Base-by-base conservation (phyloP, 1,140 invertebrate genomes). In the Drosophila arawakana region DNA sequence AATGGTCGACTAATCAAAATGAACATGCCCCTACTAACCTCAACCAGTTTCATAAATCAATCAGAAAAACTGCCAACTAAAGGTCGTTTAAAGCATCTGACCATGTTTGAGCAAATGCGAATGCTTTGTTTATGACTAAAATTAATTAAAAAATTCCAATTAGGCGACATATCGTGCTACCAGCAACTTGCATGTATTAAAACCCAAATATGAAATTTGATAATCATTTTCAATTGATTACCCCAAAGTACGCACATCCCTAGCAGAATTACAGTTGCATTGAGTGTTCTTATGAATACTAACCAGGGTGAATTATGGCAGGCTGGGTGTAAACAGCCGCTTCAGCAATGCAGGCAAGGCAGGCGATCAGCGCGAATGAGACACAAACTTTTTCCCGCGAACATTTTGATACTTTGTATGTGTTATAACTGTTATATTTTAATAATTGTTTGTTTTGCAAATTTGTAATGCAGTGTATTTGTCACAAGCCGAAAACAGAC, bases 241-340 rank as follows among this genome's bases (percentile, higher is more conserved):
- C 18, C 15, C 18, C 10, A 39, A 9, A 41, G 15, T 3, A 52
- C 39, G 2, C 49, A 35, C 9, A 25, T 59, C 5, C 11, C 10
- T 18, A 49, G 10, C 9, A n/a, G 49, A 37, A 3, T 30, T 11
- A 21, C 34, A 34, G 0, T 39, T 13, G 35, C 50, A 54, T 37
- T 8, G 50, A 54, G n/a, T 7, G n/a, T 7, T 18, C 10, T 55
- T 8, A 35, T 46, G 5, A 55, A 80, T 90, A 91, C 91, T 90
- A 74, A 92, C 91, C 90, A 84, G 90, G 66, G 79, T 86, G 81
- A 21, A 83, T 72, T 21, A 79, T 52, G 30, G 91, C 90, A 25
- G 79, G 86, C 68, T 92, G 88, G 13, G 81, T 77, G 63, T 90
- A 92, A 15, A 92, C 74, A 8, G 91, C 91, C 18, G 91, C 88